Percentiles rank a stretch among this genome's conserved stretches.
Evolutionary conservation across 2,113 vertebrate genomes (phyloP).

Genomic region (Lota lota): DNA sequence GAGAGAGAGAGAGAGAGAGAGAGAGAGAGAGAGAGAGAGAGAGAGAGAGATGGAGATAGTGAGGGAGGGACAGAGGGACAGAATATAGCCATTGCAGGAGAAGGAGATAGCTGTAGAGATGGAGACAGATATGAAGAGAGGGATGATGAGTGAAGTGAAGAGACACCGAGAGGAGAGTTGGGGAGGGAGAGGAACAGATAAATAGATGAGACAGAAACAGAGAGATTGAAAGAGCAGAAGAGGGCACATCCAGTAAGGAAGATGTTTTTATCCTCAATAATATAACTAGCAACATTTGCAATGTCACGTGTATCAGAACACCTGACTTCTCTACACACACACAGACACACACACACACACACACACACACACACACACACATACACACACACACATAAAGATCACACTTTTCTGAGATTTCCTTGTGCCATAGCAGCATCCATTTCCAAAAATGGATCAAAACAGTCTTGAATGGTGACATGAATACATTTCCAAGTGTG

Average conservation of each 20-base stretch:
- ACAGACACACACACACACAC: conserved; percentile 15
- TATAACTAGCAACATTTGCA: conserved; percentile 22
- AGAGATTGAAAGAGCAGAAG: not conserved
- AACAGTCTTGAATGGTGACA: conserved; percentile 15
- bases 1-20: conserved; percentile 3
- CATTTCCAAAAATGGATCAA: too few relatives aligned
- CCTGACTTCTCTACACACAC: not conserved
- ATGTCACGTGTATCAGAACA: conserved; percentile 16
- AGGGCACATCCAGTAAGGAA: conserved; percentile 4
- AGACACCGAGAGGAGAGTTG: too few relatives aligned
- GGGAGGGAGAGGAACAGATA: too few relatives aligned
- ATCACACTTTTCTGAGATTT: too few relatives aligned
- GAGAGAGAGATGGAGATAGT: not conserved
- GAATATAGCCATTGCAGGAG: not conserved
- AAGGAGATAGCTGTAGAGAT: too few relatives aligned
- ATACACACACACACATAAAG: not conserved
- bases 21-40: not conserved
- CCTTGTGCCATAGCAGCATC: too few relatives aligned
- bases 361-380: conserved; percentile 19
- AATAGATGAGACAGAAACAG: too few relatives aligned
- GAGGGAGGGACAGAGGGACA: conserved; percentile 20
- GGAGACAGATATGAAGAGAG: too few relatives aligned
- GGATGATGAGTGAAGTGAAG: too few relatives aligned
- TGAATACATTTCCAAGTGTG: conserved; percentile 18
- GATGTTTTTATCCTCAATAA: conserved; percentile 27